Percentiles rank a stretch among this genome's conserved stretches.
Conservation (phyloP, 2,888 invertebrate species). For the Lottia gigantea region DNA sequence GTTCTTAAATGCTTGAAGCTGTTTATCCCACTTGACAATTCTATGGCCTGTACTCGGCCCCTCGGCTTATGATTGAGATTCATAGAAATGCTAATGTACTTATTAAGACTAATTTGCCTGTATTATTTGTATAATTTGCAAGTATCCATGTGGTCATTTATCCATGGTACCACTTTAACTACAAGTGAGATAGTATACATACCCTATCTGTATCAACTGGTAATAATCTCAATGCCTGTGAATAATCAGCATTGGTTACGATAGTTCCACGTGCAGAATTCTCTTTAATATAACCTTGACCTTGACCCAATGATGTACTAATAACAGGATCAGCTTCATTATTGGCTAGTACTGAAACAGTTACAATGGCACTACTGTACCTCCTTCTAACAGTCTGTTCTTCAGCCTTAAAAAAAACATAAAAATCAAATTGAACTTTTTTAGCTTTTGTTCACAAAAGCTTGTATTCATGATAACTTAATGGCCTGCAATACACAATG, state of each 20-base stretch:
- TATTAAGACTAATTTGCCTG: too few relatives aligned
- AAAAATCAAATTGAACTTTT: not conserved
- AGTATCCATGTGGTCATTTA: too few relatives aligned
- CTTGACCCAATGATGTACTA: constrained; percentile 27
- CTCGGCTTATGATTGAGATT: too few relatives aligned
- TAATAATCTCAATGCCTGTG: constrained; percentile 35
- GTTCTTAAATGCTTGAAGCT: too few relatives aligned
- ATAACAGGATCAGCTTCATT: constrained; percentile 48
- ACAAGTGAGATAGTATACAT: constrained; percentile 21
- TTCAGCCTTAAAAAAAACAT: constrained; percentile 36
- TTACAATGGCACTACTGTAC: constrained; percentile 43
- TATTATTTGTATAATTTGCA: too few relatives aligned
- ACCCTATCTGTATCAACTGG: constrained; percentile 56
- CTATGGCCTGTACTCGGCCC: too few relatives aligned
- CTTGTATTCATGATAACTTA: too few relatives aligned
- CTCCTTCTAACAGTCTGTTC: constrained; percentile 39
- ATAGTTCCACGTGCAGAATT: constrained; percentile 42
- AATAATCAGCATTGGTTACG: constrained; percentile 28
- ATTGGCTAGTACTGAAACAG: constrained; percentile 39
- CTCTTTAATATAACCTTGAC: constrained; percentile 51
- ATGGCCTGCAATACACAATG: too few relatives aligned
- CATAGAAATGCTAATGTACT: too few relatives aligned
- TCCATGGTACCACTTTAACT: too few relatives aligned
- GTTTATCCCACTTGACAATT: too few relatives aligned
- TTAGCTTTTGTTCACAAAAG: too few relatives aligned